phyloP scores from a whole-genome alignment of 2,113 vertebrate genomes.

The Podarcis cretensis region DNA sequence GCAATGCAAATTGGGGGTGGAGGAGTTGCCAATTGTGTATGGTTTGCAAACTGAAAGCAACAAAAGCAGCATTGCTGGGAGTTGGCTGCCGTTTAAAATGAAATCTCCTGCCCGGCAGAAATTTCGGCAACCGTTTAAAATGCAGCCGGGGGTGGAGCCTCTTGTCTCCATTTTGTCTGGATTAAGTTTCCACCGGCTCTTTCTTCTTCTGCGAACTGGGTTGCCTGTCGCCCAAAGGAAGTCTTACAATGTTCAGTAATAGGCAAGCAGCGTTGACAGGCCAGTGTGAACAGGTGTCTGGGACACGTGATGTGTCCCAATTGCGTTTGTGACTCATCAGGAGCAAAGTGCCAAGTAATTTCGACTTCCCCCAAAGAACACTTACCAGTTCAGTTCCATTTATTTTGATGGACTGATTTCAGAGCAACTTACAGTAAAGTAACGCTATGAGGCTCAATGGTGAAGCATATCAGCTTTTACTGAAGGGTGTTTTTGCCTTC shows the following conservation, averaged over 20 bases:
- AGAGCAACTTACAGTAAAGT: background rate
- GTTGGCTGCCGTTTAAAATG: too few species aligned
- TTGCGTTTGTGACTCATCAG: background rate
- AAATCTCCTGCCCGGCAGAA: too few species aligned
- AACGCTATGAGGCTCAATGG: background rate
- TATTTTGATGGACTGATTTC: background rate
- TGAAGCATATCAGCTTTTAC: background rate
- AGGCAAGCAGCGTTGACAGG: background rate
- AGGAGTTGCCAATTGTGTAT: too few species aligned
- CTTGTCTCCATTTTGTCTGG: background rate
- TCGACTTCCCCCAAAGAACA: background rate
- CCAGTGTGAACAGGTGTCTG: background rate
- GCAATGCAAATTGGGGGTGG: too few species aligned
- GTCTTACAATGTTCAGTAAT: background rate
- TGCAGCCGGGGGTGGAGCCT: too few species aligned
- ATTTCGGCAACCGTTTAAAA: background rate
- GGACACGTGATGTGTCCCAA: background rate
- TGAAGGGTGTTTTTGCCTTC: background rate
- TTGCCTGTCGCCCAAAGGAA: background rate
- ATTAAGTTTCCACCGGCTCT: background rate
- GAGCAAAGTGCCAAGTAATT: background rate
- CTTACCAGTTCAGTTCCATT: constrained; percentile 10
- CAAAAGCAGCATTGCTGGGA: too few species aligned
- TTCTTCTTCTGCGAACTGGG: background rate
- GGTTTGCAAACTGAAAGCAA: too few species aligned